Base-by-base conservation (phyloP, 2,888 invertebrate genomes). In the Choreutis nemorana region DNA sequence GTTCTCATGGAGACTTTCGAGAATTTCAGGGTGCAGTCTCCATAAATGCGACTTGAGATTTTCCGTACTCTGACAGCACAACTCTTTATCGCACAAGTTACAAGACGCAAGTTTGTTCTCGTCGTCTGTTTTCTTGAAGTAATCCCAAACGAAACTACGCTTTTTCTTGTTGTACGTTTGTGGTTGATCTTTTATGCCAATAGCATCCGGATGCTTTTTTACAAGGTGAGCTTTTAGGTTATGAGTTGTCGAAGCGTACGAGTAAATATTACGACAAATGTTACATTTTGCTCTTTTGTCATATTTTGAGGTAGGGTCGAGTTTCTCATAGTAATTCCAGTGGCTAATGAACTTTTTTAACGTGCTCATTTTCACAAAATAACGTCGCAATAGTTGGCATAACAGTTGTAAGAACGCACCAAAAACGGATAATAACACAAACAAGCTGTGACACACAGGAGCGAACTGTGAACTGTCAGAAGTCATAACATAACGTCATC, bases 21-120 rank as follows among this genome's bases (percentile, higher is more conserved):
- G n/a, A n/a, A n/a, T n/a, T n/a, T n/a, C n/a, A n/a, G n/a, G n/a
- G n/a, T n/a, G n/a, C n/a, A n/a, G n/a, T n/a, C n/a, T n/a, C 12
- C 22, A 30, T 6, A 33, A 30, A 28, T 39, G 39, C 23, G 32
- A 11, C 25, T 31, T 34, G 7, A 39, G 39, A 31, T 39, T 39
- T 31, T 30, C 26, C 3, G 39, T 39, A 4, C 31, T 26, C 11
- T 16, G 16, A 8, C 36, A 39, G 14, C 26, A 34, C 2, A 32
- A 30, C 2, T 31, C 1, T 7, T 32, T 36, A 5, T 33, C 27
- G 14, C 39, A 22, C 14, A 32, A 11, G 10, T 28, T n/a, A 11
- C 26, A 24, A 13, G 13, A 10, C 1, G 33, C 33, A n/a, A 30
- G 27, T 16, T 33, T 34, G 11, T 27, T 31, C 3, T 29, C 21